Evolutionary conservation across 2,888 invertebrate genomes (phyloP).

Genomic region (Phymatocera aterrima): DNA sequence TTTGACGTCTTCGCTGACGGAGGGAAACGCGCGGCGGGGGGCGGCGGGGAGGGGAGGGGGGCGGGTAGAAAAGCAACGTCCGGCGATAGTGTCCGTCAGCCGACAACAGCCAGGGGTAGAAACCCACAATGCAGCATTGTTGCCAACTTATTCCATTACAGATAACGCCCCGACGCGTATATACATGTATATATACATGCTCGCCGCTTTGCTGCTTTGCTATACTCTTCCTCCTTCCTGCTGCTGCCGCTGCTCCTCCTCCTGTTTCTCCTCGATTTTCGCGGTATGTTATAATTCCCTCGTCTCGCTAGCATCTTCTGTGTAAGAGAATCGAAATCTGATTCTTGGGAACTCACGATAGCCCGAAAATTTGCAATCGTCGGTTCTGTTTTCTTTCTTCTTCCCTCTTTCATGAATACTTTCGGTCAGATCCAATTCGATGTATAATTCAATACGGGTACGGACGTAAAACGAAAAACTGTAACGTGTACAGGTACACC

Average conservation of each 20-base stretch:
- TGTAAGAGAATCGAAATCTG: no score
- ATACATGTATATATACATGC: no score
- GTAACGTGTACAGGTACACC: no score
- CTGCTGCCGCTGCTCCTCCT: background rate
- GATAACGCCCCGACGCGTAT: constrained; percentile 65
- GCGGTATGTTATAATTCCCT: background rate
- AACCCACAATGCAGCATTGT: constrained; percentile 73
- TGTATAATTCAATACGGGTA: no score
- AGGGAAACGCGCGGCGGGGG: constrained; percentile 12
- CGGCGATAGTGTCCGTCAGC: constrained; percentile 74
- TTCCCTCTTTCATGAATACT: no score
- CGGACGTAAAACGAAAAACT: no score
- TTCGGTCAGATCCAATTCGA: no score
- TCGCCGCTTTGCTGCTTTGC: background rate
- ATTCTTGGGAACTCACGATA: no score
- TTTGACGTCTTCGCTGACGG: constrained; percentile 69
- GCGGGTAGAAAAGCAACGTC: constrained; percentile 71
- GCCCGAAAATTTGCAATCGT: no score
- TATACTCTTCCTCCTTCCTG: background rate
- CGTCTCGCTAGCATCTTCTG: no score
- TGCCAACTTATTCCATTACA: constrained; percentile 75
- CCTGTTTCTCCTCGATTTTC: background rate
- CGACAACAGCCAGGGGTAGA: constrained; percentile 69
- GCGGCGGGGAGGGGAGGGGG: constrained; percentile 47
- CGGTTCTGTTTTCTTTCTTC: no score